A percentile compares a stretch with the other conserved stretches of the same genome.
phyloP scores from a whole-genome alignment of 2,888 invertebrate genomes.

The Dasypolia templi region DNA sequence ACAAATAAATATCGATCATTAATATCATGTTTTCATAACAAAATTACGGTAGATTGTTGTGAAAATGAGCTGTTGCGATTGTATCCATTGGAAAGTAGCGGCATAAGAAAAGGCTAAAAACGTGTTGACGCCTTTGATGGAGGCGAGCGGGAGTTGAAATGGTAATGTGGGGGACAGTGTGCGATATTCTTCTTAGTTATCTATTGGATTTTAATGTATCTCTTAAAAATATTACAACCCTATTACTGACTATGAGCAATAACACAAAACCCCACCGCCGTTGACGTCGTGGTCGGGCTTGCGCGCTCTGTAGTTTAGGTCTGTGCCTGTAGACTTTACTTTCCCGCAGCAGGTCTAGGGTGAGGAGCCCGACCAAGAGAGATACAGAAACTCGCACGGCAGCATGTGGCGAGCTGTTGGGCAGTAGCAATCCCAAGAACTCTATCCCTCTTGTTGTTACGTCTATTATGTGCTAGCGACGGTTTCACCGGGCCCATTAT shows the following conservation, averaged over 20 bases:
- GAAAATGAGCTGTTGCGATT: conserved; percentile 21
- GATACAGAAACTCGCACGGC: no score
- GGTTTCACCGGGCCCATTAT: no score
- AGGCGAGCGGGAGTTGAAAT: neutral
- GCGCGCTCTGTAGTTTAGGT: no score
- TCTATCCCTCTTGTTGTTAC: no score
- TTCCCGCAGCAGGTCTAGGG: no score
- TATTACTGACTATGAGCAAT: neutral
- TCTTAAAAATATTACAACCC: no score
- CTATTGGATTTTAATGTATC: neutral
- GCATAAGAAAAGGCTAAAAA: neutral
- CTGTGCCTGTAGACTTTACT: no score
- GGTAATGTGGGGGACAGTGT: neutral
- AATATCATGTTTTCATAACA: neutral
- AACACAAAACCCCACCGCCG: neutral
- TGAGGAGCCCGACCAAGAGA: no score
- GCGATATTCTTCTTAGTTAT: neutral
- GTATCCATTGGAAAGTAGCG: neutral
- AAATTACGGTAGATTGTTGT: neutral
- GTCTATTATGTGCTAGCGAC: no score
- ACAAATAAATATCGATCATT: neutral
- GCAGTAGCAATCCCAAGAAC: no score
- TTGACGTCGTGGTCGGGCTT: no score
- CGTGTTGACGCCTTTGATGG: neutral
- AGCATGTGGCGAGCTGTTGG: no score